phyloP scores from a whole-genome alignment of 1,140 invertebrate genomes.

The Thaumatotibia leucotreta region DNA sequence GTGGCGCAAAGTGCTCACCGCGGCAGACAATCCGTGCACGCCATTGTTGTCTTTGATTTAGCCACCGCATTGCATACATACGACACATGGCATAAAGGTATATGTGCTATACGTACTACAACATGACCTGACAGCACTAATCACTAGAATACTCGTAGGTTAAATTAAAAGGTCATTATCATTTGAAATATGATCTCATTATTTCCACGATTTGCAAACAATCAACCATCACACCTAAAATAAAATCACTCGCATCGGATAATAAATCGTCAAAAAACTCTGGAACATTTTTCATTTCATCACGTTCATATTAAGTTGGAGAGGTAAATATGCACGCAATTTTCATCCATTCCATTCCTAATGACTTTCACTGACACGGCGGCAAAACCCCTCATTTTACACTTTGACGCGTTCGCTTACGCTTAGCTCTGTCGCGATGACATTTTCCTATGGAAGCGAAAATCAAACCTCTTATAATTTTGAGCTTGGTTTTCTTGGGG shows the following conservation, averaged over 20 bases:
- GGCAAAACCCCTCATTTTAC: constrained; percentile 75
- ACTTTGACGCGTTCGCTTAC: constrained; percentile 76
- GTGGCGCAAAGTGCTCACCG: constrained; percentile 51
- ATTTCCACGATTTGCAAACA: constrained; percentile 18
- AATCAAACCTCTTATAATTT: constrained; percentile 33
- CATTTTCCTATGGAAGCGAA: constrained; percentile 62
- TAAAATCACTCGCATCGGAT: constrained; percentile 27
- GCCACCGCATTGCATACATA: constrained; percentile 24
- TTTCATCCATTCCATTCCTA: constrained; percentile 73
- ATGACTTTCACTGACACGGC: constrained; percentile 74
- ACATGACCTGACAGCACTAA: neutral
- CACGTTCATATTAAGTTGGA: constrained; percentile 67
- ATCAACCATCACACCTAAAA: constrained; percentile 21
- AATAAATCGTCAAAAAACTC: constrained; percentile 29
- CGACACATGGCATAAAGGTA: neutral
- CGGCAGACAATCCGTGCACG: constrained; percentile 43
- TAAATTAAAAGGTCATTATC: neutral
- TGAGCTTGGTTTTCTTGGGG: constrained; percentile 31
- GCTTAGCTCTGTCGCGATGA: constrained; percentile 66
- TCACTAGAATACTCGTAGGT: neutral
- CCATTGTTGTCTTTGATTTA: constrained; percentile 62
- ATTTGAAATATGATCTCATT: constrained; percentile 17
- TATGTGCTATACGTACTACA: neutral
- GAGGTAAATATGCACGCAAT: constrained; percentile 73
- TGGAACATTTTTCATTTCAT: constrained; percentile 58